phyloP scores from a whole-genome alignment of 2,113 vertebrate species.

The Trichechus manatus region DNA sequence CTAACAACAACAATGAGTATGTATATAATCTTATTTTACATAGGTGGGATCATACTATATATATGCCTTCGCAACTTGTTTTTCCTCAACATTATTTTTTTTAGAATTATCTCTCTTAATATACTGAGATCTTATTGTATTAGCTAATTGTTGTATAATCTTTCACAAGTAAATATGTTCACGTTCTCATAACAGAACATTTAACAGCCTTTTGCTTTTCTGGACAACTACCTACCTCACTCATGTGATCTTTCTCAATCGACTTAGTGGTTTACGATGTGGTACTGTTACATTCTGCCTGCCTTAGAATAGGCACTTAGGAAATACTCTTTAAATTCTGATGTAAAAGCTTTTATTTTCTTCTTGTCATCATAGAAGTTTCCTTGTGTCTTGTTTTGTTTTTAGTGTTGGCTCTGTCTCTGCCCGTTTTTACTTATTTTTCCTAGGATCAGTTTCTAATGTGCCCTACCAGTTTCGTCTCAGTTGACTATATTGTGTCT shows the following conservation, averaged over 20 bases:
- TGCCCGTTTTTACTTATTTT: not conserved
- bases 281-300: not conserved
- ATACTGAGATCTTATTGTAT: not conserved
- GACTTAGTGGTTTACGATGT: fast-evolving
- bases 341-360: not conserved
- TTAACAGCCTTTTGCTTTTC: not conserved
- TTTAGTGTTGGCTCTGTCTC: not conserved
- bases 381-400: not conserved
- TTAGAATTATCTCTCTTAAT: not conserved
- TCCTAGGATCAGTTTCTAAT: not conserved
- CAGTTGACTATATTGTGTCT: not conserved
- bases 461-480: not conserved
- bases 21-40: not conserved
- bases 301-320: not conserved
- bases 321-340: not conserved
- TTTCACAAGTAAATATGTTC: not conserved
- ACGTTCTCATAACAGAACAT: not conserved
- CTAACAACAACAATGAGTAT: not conserved
- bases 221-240: not conserved
- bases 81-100: not conserved
- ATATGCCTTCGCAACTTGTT: not conserved
- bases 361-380: not conserved
- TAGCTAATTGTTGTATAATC: not conserved
- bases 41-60: not conserved
- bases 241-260: not conserved